Conservation (phyloP, 1,140 invertebrate genomes). For the Bradynema listronoti region DNA sequence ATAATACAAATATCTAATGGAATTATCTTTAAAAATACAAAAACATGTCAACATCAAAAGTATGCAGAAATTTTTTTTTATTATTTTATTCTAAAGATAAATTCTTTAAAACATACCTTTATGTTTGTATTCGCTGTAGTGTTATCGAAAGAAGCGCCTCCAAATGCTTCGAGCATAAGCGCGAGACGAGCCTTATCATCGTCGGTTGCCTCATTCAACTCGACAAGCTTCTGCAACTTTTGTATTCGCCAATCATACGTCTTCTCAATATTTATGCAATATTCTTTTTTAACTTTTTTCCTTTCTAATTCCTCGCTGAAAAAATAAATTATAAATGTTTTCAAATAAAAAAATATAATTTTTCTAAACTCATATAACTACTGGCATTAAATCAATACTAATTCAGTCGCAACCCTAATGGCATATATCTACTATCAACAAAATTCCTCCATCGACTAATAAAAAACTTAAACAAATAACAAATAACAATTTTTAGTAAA, state of each 20-base stretch:
- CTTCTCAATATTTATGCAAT: neutral
- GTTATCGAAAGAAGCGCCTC: neutral
- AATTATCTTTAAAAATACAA: too few species aligned
- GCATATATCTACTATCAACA: neutral
- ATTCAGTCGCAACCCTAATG: neutral
- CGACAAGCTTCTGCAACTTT: constrained; percentile 10
- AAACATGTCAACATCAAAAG: too few species aligned
- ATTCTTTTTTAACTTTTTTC: constrained; percentile 18
- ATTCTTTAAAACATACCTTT: too few species aligned
- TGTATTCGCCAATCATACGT: constrained; percentile 16
- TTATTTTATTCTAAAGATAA: too few species aligned
- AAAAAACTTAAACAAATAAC: neutral
- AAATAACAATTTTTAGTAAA: too few species aligned
- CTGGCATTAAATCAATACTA: neutral
- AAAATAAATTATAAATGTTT: neutral
- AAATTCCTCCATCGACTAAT: neutral
- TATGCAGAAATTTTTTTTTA: too few species aligned
- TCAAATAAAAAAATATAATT: neutral
- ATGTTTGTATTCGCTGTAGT: neutral
- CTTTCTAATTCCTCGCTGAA: constrained; percentile 4
- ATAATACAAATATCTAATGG: too few species aligned
- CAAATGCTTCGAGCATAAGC: constrained; percentile 16
- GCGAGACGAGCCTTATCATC: constrained; percentile 14
- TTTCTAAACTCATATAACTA: neutral
- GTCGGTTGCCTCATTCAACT: constrained; percentile 7